Evolutionary conservation across 2,113 vertebrate genomes (phyloP).

Genomic region (Corythaeola cristata): DNA sequence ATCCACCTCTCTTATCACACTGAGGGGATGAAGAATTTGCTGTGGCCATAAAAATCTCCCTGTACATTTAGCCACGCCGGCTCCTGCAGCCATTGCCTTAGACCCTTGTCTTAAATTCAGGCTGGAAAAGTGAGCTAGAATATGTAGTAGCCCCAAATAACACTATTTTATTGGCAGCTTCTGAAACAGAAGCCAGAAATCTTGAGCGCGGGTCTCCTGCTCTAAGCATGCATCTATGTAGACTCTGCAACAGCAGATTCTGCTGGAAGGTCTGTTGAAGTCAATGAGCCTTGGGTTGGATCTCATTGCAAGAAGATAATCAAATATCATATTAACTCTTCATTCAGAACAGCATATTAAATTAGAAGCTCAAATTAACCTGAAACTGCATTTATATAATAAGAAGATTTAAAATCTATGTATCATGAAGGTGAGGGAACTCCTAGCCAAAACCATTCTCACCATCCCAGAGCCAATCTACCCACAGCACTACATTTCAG

Average conservation of each 20-base stretch:
- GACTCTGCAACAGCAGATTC: neutral
- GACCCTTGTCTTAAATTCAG: neutral
- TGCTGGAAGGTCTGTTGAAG: constrained; percentile 46
- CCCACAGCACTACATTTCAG: neutral
- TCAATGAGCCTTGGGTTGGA: constrained; percentile 56
- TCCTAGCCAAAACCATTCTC: neutral
- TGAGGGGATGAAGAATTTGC: neutral
- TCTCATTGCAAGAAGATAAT: constrained; percentile 57
- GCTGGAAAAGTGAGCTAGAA: neutral
- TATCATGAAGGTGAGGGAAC: neutral
- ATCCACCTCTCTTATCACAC: neutral
- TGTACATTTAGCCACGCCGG: neutral
- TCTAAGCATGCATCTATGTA: neutral
- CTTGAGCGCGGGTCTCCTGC: neutral
- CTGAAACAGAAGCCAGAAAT: constrained; percentile 5
- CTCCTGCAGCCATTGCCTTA: neutral
- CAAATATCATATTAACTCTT: constrained; percentile 57
- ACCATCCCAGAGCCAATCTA: neutral
- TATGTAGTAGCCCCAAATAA: neutral
- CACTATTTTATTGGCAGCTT: neutral
- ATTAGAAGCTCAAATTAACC: constrained; percentile 62
- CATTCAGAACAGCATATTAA: constrained; percentile 36
- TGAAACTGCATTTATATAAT: constrained; percentile 57
- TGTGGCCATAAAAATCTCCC: neutral
- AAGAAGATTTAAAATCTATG: constrained; percentile 30